phyloP scores from a whole-genome alignment of 2,797 vertebrate genomes.

The Oreochromis grahami region DNA sequence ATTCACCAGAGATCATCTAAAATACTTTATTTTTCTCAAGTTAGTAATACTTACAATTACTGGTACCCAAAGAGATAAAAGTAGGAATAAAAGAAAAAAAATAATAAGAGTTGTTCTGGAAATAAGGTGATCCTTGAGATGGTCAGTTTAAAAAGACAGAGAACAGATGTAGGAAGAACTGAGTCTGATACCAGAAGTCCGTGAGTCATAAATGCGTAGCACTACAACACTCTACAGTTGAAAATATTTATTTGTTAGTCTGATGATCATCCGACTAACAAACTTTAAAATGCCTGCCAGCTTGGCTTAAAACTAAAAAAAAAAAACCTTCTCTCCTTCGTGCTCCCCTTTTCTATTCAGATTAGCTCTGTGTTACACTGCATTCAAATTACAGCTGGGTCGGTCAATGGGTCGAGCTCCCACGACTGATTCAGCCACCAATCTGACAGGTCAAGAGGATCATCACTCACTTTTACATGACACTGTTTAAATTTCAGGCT shows the following conservation, averaged over 20 bases:
- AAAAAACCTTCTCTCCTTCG: neutral
- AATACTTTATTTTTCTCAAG: neutral
- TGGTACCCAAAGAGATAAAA: neutral
- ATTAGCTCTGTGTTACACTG: neutral
- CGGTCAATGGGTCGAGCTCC: constrained; percentile 11
- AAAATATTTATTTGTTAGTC: neutral
- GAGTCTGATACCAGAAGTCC: neutral
- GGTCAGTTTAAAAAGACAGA: neutral
- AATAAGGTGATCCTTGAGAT: neutral
- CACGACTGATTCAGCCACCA: constrained; percentile 6
- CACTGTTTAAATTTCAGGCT: constrained; percentile 18
- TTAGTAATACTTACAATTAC: neutral
- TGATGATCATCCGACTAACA: neutral
- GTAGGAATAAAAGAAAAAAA: fast-evolving
- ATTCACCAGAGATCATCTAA: neutral
- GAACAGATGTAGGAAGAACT: neutral
- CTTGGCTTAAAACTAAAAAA: neutral
- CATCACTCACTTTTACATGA: constrained; percentile 41
- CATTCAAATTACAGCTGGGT: constrained; percentile 1
- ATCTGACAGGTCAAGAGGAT: constrained; percentile 17
- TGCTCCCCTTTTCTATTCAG: neutral
- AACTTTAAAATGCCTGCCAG: neutral
- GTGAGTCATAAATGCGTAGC: neutral
- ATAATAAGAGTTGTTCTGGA: neutral
- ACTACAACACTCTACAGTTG: neutral